Evolutionary conservation across 2,888 invertebrate species (phyloP).

Genomic region (Lasioglossum oenotherae): DNA sequence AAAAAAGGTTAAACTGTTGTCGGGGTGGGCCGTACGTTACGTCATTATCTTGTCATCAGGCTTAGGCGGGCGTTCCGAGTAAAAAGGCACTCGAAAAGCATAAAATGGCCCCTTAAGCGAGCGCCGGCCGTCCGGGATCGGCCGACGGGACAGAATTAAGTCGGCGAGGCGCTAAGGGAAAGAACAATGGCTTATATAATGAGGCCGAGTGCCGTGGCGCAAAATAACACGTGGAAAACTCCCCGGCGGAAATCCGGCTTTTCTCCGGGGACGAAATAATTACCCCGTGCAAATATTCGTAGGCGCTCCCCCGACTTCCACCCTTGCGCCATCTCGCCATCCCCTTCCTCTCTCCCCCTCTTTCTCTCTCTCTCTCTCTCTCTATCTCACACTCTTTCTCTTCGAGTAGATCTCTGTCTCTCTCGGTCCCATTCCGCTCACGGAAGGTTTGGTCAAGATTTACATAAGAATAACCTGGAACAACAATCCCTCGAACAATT

Average conservation of each 20-base stretch:
- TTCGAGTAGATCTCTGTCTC: background rate
- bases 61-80: conserved; percentile 9
- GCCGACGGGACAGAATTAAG: conserved; percentile 61
- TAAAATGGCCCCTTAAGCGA: conserved; percentile 44
- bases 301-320: conserved; percentile 60
- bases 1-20: conserved; percentile 19
- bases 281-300: conserved; percentile 81
- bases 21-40: background rate
- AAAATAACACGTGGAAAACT: conserved; percentile 76
- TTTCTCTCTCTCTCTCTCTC: background rate
- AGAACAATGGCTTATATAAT: conserved; percentile 77
- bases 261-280: conserved; percentile 79
- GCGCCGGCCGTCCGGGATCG: conserved; percentile 34
- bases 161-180: conserved; percentile 67
- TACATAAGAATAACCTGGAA: conserved; percentile 83
- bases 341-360: conserved; percentile 36
- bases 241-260: conserved; percentile 74
- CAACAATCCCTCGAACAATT: conserved; percentile 82
- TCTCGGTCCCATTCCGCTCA: conserved; percentile 21
- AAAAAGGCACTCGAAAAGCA: conserved; percentile 34
- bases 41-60: conserved; percentile 26
- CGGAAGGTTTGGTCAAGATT: conserved; percentile 79
- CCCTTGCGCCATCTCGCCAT: conserved; percentile 17
- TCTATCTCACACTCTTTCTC: background rate
- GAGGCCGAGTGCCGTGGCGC: conserved; percentile 66